phyloP scores from a whole-genome alignment of 2,113 vertebrate genomes.

The Ovibos moschatus region DNA sequence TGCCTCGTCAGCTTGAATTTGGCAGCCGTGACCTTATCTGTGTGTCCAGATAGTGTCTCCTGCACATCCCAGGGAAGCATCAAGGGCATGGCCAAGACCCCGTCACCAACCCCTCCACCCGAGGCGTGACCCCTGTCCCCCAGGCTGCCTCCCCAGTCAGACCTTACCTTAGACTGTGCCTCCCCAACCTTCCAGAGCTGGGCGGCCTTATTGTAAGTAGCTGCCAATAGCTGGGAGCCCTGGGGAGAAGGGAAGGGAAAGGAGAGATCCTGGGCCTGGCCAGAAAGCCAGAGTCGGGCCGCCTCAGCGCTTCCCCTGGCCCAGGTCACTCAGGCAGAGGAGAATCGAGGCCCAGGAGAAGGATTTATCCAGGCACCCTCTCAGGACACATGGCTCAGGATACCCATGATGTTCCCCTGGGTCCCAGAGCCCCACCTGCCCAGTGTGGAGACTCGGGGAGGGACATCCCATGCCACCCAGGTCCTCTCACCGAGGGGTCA shows the following conservation, averaged over 20 bases:
- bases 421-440: background rate
- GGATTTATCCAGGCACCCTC: background rate
- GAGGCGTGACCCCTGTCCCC: background rate
- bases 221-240: slow-evolving; percentile 86
- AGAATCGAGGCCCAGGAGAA: background rate
- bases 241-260: slow-evolving; percentile 51
- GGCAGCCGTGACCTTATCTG: slow-evolving; percentile 90
- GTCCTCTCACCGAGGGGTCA: slow-evolving; percentile 82
- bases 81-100: background rate
- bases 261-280: background rate
- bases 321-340: background rate
- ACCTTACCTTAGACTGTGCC: slow-evolving; percentile 83
- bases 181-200: slow-evolving; percentile 88
- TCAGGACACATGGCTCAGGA: background rate
- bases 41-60: slow-evolving; percentile 92
- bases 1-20: slow-evolving; percentile 83
- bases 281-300: background rate
- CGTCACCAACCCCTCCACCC: background rate
- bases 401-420: background rate
- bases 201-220: slow-evolving; percentile 88
- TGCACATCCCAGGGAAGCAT: slow-evolving; percentile 55
- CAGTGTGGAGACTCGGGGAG: background rate
- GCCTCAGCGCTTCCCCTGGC: background rate
- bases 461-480: background rate
- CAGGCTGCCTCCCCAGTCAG: background rate